Base-by-base conservation (phyloP, 2,797 vertebrate species). In the Catostomus latipinnis region DNA sequence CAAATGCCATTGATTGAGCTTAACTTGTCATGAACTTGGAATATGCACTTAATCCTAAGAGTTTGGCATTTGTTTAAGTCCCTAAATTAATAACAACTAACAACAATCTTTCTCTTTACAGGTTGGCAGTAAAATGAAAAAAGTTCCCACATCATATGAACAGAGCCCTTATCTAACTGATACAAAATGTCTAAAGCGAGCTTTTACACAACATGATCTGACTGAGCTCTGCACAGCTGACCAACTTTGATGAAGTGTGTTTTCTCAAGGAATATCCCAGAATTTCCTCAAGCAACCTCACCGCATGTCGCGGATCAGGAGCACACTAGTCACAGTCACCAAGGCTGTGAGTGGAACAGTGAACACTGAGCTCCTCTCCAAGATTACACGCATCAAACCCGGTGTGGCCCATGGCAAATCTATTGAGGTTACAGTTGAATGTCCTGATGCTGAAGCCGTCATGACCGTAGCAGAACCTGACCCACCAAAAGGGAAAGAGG, bases 271-370 rank as follows among this genome's bases (percentile, higher is more conserved):
- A 72, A 12, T 34, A 75, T 13, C 86, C 50, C 68, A 13, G 71
- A 43, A n/a, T 1, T 49, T 8, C 65, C 54, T 77, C 0, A 60
- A 77, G 67, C 5, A 16, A 52, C 70, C 58, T 80, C 91, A 82
- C 94, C 93, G 85, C 93, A 98, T 97, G 97, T 98, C 96, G 82
- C 96, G 96, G 82, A 95, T 98, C 91, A 97, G 94, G 93, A 96
- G 82, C 86, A 97, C 97, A 81, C 90, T 98, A 43, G 95, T 96
- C 87, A 96, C 94, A 75, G 95, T 98, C 89, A 95, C 95, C 84
- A 98, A 97, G 91, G 97, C 94, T 74, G 94, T 99, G 68, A 94
- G 96, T 85, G 95, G 94, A 85, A 93, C 91, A 82, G 80, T 86
- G 57, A 94, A 94, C 76, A 93, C 93, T 11, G 96, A 98, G 82